Percentiles rank a stretch among this genome's conserved stretches.
Evolutionary conservation across 2,888 invertebrate genomes (phyloP).

Genomic region (Metallyticus violacea): DNA sequence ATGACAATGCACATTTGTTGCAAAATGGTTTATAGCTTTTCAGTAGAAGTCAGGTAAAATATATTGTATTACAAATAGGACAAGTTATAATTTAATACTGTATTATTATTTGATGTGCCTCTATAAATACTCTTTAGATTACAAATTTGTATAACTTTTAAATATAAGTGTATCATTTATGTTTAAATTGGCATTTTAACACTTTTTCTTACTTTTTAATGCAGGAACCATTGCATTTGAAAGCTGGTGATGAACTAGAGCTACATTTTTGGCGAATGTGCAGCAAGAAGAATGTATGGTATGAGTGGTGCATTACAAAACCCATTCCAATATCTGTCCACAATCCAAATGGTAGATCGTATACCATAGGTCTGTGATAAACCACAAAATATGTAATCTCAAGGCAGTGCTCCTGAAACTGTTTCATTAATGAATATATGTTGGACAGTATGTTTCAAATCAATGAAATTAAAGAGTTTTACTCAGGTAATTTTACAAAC

Average conservation of each 20-base stretch:
- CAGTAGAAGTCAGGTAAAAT: no score
- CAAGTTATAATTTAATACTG: no score
- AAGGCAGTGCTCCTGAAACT: no score
- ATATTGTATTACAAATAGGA: no score
- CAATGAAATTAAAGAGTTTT: not conserved
- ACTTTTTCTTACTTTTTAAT: no score
- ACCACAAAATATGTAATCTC: not conserved
- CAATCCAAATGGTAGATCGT: conserved; percentile 72
- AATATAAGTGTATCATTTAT: not conserved
- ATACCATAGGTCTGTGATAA: conserved; percentile 60
- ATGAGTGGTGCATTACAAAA: conserved; percentile 82
- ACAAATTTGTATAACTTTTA: no score
- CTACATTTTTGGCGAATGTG: conserved; percentile 86
- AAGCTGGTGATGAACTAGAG: conserved; percentile 66
- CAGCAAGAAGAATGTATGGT: conserved; percentile 84
- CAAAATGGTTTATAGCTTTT: no score
- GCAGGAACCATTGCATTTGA: conserved; percentile 72
- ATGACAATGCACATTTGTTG: no score
- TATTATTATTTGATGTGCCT: no score
- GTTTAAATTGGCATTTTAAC: no score
- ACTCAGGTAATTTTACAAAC: not conserved
- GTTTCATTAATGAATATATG: not conserved
- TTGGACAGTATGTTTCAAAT: not conserved
- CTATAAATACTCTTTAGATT: not conserved
- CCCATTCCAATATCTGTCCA: conserved; percentile 60